These are phyloP conservation scores for Scaeva pyrastri DNA, from an alignment of 2,888 invertebrate genomes.

Conservation along the genomic window DNA sequence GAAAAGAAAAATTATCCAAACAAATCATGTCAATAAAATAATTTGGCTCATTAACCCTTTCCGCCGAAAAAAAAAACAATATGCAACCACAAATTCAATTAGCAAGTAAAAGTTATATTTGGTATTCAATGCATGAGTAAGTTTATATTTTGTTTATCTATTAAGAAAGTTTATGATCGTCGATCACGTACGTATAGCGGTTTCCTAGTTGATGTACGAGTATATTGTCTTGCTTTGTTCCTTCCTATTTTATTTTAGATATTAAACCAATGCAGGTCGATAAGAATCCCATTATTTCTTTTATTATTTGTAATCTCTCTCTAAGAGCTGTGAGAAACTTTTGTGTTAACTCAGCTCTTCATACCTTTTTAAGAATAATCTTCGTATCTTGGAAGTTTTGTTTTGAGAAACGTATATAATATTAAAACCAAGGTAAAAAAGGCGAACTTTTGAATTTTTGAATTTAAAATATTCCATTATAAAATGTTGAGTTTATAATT, in stretches of 20 bases:
- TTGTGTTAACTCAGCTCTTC: too few species aligned
- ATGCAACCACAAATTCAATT: neutral
- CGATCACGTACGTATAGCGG: neutral
- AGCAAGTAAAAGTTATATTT: neutral
- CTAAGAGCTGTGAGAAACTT: too few species aligned
- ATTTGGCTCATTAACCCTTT: neutral
- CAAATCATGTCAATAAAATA: neutral
- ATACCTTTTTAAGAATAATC: too few species aligned
- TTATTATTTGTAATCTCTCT: too few species aligned
- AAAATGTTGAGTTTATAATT: too few species aligned
- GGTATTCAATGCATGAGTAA: neutral
- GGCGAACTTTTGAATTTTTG: too few species aligned
- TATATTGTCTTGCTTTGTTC: neutral
- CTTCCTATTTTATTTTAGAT: neutral
- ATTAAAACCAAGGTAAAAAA: too few species aligned
- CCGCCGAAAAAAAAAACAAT: neutral
- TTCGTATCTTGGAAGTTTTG: too few species aligned
- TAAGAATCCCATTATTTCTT: neutral
- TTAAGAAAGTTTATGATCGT: conserved; percentile 7
- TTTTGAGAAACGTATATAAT: too few species aligned
- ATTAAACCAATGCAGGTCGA: neutral
- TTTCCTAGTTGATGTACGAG: neutral
- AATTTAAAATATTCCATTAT: too few species aligned
- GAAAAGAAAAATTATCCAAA: too few species aligned
- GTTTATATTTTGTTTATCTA: neutral